Evolutionary conservation across 2,113 vertebrate genomes (phyloP), one percentile per base, ranked within the genome.

Genomic region (Brachirus orientalis): DNA sequence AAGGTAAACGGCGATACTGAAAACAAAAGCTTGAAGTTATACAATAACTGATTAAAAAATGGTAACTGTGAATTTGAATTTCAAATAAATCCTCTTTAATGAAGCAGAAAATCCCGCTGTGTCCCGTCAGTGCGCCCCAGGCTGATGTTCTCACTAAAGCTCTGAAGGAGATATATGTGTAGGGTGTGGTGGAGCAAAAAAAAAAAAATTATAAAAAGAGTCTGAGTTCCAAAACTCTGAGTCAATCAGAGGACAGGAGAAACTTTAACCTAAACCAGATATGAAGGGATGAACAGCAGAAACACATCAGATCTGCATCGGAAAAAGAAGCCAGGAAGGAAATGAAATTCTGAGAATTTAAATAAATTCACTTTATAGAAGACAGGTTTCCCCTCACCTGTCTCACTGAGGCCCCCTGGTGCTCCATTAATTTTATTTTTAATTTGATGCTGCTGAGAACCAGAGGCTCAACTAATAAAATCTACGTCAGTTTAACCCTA

Each of bases 141-240:
- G 41, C 22, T 51, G 63, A 37, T 69, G 41, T n/a, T 1, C 12
- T 60, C 61, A 19, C 18, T 74, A 79, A 80, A 54, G 41, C 45
- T 18, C 35, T 48, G 68, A 79, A 68, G 53, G 33, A 78, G 48
- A 83, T 80, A 72, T 66, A 79, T 72, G 7, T 36, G 40, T 3
- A n/a, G 87, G 85, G 83, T 80, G 87, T 85, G 80, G 84, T 45
- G 64, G 10, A 50, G 57, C 28, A 50, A n/a, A n/a, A n/a, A n/a
- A n/a, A n/a, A n/a, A n/a, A n/a, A n/a, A n/a, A n/a, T n/a, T n/a
- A n/a, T n/a, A n/a, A n/a, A n/a, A n/a, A n/a, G 0, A 41, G 13
- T 11, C 18, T 33, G 8, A 37, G 7, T 16, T 59, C 47, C 40
- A 56, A 56, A 53, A 44, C 17, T 7, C 6, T 54, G 0, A 79